Evolutionary conservation across 2,888 invertebrate species (phyloP).

Genomic region (Drosophila macrospina): DNA sequence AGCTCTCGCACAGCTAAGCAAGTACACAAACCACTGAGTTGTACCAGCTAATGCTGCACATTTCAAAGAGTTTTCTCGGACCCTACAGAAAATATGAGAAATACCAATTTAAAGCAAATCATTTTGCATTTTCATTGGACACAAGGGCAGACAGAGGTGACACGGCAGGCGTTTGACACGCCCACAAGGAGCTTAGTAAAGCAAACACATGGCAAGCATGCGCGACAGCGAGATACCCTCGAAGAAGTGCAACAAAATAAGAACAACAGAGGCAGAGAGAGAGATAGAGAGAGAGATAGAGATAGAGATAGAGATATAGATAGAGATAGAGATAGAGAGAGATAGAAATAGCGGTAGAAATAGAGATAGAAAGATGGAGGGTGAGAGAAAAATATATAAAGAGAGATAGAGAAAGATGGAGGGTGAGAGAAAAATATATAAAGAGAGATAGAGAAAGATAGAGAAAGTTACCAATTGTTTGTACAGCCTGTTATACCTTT

Average conservation of each 20-base stretch:
- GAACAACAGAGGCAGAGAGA: neutral
- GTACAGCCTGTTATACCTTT: neutral
- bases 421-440: neutral
- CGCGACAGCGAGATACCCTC: neutral
- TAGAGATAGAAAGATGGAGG: neutral
- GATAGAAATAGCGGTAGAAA: no score
- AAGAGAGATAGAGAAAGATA: neutral
- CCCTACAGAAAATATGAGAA: neutral
- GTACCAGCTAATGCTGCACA: neutral
- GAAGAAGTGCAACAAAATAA: no score
- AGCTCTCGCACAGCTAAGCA: slow-evolving; percentile 8
- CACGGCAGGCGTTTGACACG: neutral
- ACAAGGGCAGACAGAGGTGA: no score
- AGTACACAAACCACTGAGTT: slow-evolving; percentile 13
- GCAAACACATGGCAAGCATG: neutral
- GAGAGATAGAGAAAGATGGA: neutral
- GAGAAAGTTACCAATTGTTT: neutral
- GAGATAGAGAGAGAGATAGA: neutral
- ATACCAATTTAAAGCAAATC: neutral
- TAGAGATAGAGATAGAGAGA: neutral
- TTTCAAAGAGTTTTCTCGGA: neutral
- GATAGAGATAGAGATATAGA: neutral
- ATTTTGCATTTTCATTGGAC: neutral
- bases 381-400: neutral
- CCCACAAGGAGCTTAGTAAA: no score